Percentiles rank a stretch among this genome's conserved stretches.
phyloP scores from a whole-genome alignment of 1,140 invertebrate species.

The Lordiphosa mommai region DNA sequence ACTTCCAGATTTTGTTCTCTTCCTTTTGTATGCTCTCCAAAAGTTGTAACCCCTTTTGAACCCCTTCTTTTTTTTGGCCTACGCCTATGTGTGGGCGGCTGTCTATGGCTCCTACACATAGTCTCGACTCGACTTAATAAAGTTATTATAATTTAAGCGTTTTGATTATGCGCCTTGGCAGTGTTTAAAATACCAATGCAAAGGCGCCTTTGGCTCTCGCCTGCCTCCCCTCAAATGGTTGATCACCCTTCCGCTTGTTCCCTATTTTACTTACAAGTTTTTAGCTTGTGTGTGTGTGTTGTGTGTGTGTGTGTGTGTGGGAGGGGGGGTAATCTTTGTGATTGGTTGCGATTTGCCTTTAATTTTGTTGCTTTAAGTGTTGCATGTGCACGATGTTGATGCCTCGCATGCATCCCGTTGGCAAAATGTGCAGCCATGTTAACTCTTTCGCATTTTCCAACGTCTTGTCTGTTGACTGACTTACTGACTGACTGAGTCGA shows the following conservation, averaged over 20 bases:
- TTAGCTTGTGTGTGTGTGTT: constrained; percentile 5
- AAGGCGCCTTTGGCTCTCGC: constrained; percentile 46
- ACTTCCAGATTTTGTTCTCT: no score
- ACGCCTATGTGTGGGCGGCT: background rate
- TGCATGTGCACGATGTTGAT: constrained; percentile 59
- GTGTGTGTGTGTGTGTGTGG: constrained; percentile 8
- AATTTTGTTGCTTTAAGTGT: constrained; percentile 71
- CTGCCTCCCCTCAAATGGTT: background rate
- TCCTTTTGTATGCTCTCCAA: no score
- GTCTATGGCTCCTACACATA: constrained; percentile 24
- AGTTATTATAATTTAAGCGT: constrained; percentile 78
- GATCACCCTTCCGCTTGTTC: background rate
- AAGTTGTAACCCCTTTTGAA: no score
- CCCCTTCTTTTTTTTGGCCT: background rate
- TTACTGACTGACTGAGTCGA: constrained; percentile 20
- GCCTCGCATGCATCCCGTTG: constrained; percentile 65
- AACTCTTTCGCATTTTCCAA: no score
- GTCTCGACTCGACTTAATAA: constrained; percentile 57
- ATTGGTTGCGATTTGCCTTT: constrained; percentile 76
- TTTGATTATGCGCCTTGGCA: constrained; percentile 75
- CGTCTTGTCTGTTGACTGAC: background rate
- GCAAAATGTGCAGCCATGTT: constrained; percentile 63
- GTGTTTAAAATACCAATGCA: constrained; percentile 77
- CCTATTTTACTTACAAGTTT: constrained; percentile 24
- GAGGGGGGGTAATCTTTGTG: constrained; percentile 68